A percentile compares a stretch with the other conserved stretches of the same genome.
These are phyloP conservation scores for Platerodrilus igneus DNA, from an alignment of 2,888 invertebrate species.

Conservation along the genomic window DNA sequence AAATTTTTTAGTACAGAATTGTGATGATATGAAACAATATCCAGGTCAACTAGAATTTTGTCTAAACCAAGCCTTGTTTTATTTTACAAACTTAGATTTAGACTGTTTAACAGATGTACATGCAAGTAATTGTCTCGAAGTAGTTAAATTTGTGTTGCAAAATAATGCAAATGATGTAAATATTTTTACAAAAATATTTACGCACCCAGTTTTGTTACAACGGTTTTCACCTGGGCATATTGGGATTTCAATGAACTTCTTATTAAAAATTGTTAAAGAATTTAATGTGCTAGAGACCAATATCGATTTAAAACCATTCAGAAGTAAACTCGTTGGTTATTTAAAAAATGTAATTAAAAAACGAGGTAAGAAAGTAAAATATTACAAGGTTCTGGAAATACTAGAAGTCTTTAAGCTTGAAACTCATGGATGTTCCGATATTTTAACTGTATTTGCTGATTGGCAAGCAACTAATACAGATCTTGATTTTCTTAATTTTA, in stretches of 20 bases:
- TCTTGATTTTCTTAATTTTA: constrained; percentile 9
- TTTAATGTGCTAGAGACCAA: constrained; percentile 28
- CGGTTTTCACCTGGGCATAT: constrained; percentile 42
- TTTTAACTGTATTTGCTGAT: constrained; percentile 46
- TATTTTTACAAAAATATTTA: constrained; percentile 42
- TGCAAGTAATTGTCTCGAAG: constrained; percentile 28
- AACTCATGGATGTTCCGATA: constrained; percentile 44
- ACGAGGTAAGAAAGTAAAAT: constrained; percentile 45
- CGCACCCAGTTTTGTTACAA: constrained; percentile 44
- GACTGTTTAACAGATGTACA: constrained; percentile 19
- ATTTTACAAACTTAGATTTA: constrained; percentile 10
- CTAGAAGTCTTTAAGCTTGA: constrained; percentile 27
- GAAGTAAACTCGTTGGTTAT: constrained; percentile 52
- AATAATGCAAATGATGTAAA: constrained; percentile 27
- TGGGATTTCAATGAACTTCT: constrained; percentile 38
- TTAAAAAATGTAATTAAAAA: constrained; percentile 51
- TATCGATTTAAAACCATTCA: constrained; percentile 50
- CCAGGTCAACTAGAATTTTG: constrained; percentile 3
- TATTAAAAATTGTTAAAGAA: constrained; percentile 32
- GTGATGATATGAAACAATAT: background rate
- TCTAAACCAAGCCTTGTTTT: constrained; percentile 15
- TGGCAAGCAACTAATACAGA: constrained; percentile 11
- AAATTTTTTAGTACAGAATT: constrained; percentile 22
- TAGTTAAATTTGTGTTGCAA: constrained; percentile 28
- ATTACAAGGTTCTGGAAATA: constrained; percentile 32